phyloP scores from a whole-genome alignment of 2,797 vertebrate species.

The Morelia viridis region DNA sequence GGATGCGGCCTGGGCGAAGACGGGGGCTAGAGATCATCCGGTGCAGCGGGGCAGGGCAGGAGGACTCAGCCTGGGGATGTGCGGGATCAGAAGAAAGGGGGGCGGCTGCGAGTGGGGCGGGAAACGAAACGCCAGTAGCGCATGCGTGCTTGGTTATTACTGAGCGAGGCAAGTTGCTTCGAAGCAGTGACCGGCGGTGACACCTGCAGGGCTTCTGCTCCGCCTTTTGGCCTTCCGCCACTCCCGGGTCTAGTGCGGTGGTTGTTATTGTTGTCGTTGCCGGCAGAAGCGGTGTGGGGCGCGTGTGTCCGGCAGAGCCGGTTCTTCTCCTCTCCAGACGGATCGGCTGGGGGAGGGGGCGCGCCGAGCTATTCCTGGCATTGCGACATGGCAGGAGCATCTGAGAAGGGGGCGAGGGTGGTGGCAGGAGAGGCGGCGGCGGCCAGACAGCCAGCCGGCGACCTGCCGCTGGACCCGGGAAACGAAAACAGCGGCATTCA shows the following conservation, averaged over 20 bases:
- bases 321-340: not conserved
- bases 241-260: not conserved
- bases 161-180: too few relatives aligned
- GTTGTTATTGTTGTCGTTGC: not conserved
- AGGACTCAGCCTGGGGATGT: too few relatives aligned
- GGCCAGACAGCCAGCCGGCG: too few relatives aligned
- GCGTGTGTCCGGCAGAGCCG: not conserved
- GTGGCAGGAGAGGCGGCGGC: not conserved
- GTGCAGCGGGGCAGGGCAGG: not conserved
- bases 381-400: not conserved
- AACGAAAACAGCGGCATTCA: not conserved
- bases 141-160: not conserved
- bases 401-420: not conserved
- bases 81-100: not conserved
- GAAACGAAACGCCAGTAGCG: not conserved
- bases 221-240: constrained; percentile 1
- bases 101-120: not conserved
- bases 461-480: not conserved
- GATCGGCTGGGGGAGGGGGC: not conserved
- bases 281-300: not conserved
- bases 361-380: not conserved
- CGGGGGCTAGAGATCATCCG: too few relatives aligned
- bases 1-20: not conserved
- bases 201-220: constrained; percentile 31
- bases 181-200: not conserved